A percentile compares a stretch with the other conserved stretches of the same genome.
phyloP scores from a whole-genome alignment of 2,888 invertebrate species.

The Troides oblongomaculatus region DNA sequence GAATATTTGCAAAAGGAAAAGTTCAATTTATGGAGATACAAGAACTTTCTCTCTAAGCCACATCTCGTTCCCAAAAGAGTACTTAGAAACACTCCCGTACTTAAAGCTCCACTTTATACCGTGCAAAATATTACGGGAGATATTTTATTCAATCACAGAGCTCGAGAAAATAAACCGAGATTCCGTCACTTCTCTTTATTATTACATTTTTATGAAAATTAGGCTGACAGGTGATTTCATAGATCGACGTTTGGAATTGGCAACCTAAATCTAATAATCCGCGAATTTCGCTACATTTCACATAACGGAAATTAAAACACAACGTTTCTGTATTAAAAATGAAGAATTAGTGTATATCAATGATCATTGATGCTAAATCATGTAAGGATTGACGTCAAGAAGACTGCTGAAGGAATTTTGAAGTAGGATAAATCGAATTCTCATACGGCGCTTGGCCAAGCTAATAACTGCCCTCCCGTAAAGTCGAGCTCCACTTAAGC shows the following conservation, averaged over 20 bases:
- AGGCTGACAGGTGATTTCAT: background rate
- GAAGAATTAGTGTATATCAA: too few relatives aligned
- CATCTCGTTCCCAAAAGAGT: conserved; percentile 20
- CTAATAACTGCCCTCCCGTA: too few relatives aligned
- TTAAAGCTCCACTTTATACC: conserved; percentile 22
- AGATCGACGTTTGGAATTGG: background rate
- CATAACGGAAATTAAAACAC: too few relatives aligned
- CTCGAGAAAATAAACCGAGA: conserved; percentile 18
- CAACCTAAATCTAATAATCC: background rate
- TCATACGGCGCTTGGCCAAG: too few relatives aligned
- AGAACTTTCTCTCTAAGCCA: conserved; percentile 11
- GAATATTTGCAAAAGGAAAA: background rate
- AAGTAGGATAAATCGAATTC: too few relatives aligned
- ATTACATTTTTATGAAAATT: conserved; percentile 2
- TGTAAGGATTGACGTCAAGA: too few relatives aligned
- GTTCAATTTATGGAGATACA: conserved; percentile 16
- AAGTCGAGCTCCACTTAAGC: too few relatives aligned
- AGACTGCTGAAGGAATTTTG: too few relatives aligned
- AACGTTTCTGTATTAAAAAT: too few relatives aligned
- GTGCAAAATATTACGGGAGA: conserved; percentile 19
- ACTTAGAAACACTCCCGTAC: conserved; percentile 22
- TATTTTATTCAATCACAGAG: conserved; percentile 18
- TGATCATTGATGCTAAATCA: too few relatives aligned
- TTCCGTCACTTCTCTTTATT: background rate
- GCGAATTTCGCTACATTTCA: background rate